These are phyloP conservation scores for Tor tambroides DNA, from an alignment of 2,113 vertebrate genomes.

Conservation along the genomic window DNA sequence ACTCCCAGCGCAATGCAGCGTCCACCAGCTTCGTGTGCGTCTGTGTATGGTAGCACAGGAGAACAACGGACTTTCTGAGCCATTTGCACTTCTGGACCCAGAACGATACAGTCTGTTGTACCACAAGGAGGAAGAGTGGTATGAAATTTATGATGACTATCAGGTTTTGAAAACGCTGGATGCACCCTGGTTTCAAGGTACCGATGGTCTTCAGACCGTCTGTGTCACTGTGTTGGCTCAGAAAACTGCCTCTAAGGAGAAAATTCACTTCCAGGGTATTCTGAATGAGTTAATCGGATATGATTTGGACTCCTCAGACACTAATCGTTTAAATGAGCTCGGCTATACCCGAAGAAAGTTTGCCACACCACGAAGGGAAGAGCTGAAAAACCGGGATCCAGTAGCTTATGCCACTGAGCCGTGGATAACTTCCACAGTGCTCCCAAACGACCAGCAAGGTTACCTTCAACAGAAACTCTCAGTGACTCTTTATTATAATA, in stretches of 20 bases:
- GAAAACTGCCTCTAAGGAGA: conserved; percentile 61
- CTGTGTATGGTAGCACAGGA: conserved; percentile 70
- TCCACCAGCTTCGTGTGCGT: conserved; percentile 73
- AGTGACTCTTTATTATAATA: conserved; percentile 67
- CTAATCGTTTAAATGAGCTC: conserved; percentile 72
- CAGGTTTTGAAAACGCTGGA: conserved; percentile 76
- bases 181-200: conserved; percentile 67
- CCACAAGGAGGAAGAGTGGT: conserved; percentile 66
- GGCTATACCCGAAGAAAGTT: conserved; percentile 77
- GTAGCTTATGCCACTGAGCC: conserved; percentile 73
- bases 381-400: conserved; percentile 68
- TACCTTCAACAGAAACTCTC: conserved; percentile 59
- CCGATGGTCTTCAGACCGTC: conserved; percentile 56
- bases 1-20: conserved; percentile 72
- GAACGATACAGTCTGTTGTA: conserved; percentile 74
- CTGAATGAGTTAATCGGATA: conserved; percentile 74
- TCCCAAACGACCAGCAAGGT: conserved; percentile 65
- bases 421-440: conserved; percentile 67
- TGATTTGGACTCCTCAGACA: conserved; percentile 67
- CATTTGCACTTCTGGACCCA: conserved; percentile 70
- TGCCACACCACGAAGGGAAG: conserved; percentile 67
- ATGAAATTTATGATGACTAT: conserved; percentile 78
- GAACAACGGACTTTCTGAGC: conserved; percentile 62
- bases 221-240: conserved; percentile 63
- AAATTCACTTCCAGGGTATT: conserved; percentile 53